phyloP scores from a whole-genome alignment of 1,140 invertebrate genomes.

The Thrips palmi region DNA sequence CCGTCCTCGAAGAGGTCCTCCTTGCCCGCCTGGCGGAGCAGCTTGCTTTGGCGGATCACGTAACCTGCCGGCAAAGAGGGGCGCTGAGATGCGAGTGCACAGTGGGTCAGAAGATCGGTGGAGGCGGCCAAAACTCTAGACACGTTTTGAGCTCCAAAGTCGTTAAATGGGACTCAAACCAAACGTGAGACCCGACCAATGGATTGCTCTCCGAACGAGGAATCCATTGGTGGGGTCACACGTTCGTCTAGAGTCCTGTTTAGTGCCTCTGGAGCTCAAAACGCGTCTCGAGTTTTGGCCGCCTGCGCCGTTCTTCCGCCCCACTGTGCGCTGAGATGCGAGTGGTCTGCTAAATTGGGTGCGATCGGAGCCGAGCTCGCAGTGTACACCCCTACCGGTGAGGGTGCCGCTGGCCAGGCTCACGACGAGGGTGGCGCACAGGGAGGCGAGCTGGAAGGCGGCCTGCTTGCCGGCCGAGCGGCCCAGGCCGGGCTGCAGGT shows the following conservation, averaged over 20 bases:
- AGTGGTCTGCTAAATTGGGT: neutral
- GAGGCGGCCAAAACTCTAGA: too few relatives aligned
- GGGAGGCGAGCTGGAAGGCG: slow-evolving; percentile 53
- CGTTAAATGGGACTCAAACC: too few relatives aligned
- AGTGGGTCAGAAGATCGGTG: too few relatives aligned
- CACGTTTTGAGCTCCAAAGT: too few relatives aligned
- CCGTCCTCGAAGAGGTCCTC: slow-evolving; percentile 28
- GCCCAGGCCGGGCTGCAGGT: slow-evolving; percentile 29
- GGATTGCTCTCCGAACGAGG: neutral
- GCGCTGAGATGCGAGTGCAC: too few relatives aligned
- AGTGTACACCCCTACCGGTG: slow-evolving; percentile 40
- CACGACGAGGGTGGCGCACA: slow-evolving; percentile 47
- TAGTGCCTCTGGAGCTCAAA: neutral
- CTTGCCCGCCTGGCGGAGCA: slow-evolving; percentile 18
- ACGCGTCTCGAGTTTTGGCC: too few relatives aligned
- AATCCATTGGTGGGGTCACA: neutral
- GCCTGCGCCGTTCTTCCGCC: too few relatives aligned
- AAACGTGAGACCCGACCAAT: neutral
- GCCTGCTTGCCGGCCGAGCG: slow-evolving; percentile 52
- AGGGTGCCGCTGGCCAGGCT: slow-evolving; percentile 55
- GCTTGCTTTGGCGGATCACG: neutral
- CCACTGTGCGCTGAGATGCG: neutral
- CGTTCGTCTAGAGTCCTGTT: neutral
- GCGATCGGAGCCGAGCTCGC: neutral
- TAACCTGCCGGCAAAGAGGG: neutral